phyloP scores from a whole-genome alignment of 2,888 invertebrate genomes.

The Omphaloscelis lunosa region DNA sequence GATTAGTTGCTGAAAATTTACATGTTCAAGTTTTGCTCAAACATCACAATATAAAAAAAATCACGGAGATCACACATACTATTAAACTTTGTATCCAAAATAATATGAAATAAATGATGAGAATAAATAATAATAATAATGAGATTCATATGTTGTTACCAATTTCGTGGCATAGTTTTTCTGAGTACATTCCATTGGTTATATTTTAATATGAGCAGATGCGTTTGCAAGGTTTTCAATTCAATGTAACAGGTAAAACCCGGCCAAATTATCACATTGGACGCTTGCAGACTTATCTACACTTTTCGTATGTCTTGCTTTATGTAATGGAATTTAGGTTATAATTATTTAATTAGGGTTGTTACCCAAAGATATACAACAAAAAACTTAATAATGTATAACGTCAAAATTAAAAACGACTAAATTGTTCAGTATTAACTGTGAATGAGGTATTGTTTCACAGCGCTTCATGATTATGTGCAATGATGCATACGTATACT shows the following conservation, averaged over 20 bases:
- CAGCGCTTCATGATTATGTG: conserved; percentile 71
- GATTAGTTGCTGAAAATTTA: conserved; percentile 53
- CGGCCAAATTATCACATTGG: conserved; percentile 20
- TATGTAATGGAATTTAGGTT: conserved; percentile 55
- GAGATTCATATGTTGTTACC: conserved; percentile 56
- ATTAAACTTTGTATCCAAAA: conserved; percentile 30
- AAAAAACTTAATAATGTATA: conserved; percentile 57
- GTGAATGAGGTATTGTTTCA: conserved; percentile 74
- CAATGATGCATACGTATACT: conserved; percentile 64
- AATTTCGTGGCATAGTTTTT: conserved; percentile 58
- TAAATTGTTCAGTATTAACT: conserved; percentile 84
- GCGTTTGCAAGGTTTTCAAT: conserved; percentile 48
- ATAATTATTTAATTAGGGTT: conserved; percentile 54
- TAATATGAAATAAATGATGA: conserved; percentile 25
- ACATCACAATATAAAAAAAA: conserved; percentile 59
- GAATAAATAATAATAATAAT: conserved; percentile 12
- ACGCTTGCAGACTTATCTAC: conserved; percentile 41
- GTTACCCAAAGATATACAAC: conserved; percentile 42
- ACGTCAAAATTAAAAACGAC: conserved; percentile 59
- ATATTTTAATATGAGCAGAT: conserved; percentile 50
- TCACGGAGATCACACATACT: conserved; percentile 72
- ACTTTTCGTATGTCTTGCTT: conserved; percentile 33
- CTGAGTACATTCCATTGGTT: conserved; percentile 64
- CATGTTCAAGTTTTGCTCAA: conserved; percentile 30
- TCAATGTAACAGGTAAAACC: background rate